Evolutionary conservation across 2,113 vertebrate species (phyloP), one percentile per base, ranked within the genome.

Genomic region (Hippocampus abdominalis): DNA sequence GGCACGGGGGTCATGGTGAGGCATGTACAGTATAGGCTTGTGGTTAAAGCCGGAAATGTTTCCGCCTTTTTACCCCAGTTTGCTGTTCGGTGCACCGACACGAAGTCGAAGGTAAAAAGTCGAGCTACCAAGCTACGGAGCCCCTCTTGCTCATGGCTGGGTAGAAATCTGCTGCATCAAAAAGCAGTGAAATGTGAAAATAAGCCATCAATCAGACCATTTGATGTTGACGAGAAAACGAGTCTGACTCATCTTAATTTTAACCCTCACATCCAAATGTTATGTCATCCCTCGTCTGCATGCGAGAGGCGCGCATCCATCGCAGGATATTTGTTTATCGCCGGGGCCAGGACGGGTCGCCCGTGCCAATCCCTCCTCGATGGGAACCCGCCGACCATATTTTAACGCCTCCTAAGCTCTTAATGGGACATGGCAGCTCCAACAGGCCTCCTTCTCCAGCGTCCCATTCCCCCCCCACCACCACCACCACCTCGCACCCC

Each of bases 251-350:
- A 15, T 60, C 27, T 60, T 60, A 60, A 60, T 60, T 60, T 29
- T 2, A 90, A 89, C 87, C 78, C 63, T 78, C 39, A 68, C 64
- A 70, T 84, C 81, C 72, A 87, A 81, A 74, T 86, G 84, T 85
- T 88, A 82, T 79, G 79, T 69, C 78, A 80, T 81, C 86, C 81
- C 86, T 78, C 32, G 20, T 62, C 32, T 62, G 60, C 60, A 63
- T 23, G 39, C 36, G 4, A 20, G 78, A 80, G 64, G 77, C 78
- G 74, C 79, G 77, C 64, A 56, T 87, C 83, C 84, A 74, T 20
- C 1, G 81, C 73, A 75, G 80, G 73, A 81, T 76, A 80, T 85
- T 84, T 91, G 82, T 89, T 76, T 78, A 72, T 78, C 65, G 82
- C 83, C 72, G 53, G 74, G 80, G 80, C 70, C 16, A 77, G 74